Percentiles rank a stretch among this genome's conserved stretches.
Evolutionary conservation across 2,113 vertebrate species (phyloP).

Genomic region (Myanophis thanlyinensis): DNA sequence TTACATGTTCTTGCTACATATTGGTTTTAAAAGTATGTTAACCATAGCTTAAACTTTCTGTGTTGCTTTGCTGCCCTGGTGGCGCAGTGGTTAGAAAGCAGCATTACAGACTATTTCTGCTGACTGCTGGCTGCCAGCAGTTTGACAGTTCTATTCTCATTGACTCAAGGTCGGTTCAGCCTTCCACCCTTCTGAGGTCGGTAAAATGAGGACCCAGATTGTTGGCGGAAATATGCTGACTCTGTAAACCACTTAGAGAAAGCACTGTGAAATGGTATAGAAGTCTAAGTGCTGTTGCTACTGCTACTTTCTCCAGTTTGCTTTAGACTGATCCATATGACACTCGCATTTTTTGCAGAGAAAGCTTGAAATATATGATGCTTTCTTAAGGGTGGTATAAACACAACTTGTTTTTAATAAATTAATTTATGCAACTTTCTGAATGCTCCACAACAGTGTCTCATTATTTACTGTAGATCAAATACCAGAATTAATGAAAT

Average conservation of each 20-base stretch:
- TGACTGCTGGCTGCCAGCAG: too few species aligned
- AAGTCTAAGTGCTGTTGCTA: too few species aligned
- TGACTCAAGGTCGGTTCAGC: too few species aligned
- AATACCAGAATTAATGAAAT: background rate
- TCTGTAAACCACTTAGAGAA: too few species aligned
- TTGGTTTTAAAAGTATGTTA: background rate
- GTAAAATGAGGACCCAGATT: too few species aligned
- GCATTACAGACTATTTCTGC: too few species aligned
- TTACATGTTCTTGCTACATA: background rate
- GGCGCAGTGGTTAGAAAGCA: too few species aligned
- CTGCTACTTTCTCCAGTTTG: background rate
- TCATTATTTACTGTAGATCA: background rate
- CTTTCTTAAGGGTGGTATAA: background rate
- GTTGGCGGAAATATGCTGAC: too few species aligned
- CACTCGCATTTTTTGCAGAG: background rate
- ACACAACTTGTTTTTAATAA: background rate
- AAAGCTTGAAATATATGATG: background rate
- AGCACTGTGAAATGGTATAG: too few species aligned
- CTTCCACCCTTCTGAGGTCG: too few species aligned
- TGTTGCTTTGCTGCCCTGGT: background rate
- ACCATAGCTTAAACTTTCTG: background rate
- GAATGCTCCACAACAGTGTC: background rate
- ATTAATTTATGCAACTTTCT: background rate
- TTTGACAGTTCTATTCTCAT: too few species aligned
- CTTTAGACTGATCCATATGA: background rate